These are phyloP conservation scores for Podargus strigoides DNA, from an alignment of 2,797 vertebrate genomes.

Conservation along the genomic window DNA sequence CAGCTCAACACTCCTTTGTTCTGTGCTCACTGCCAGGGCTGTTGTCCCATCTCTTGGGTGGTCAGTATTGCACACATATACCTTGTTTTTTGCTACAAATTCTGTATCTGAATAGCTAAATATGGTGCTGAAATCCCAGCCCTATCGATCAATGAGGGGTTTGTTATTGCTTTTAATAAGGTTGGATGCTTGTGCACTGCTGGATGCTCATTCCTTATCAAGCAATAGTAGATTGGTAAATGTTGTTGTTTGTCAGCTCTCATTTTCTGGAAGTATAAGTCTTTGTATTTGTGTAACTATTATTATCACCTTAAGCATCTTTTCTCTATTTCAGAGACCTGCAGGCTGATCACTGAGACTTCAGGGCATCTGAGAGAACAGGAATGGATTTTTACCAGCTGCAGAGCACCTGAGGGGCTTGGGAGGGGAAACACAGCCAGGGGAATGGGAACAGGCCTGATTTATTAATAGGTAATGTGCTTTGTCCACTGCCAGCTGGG, in stretches of 20 bases:
- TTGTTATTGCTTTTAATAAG: fast-evolving
- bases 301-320: background rate
- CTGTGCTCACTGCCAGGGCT: background rate
- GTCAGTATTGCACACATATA: background rate
- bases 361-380: background rate
- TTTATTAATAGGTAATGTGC: background rate
- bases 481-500: background rate
- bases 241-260: background rate
- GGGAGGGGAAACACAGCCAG: background rate
- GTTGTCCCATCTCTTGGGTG: background rate
- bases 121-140: background rate
- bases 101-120: background rate
- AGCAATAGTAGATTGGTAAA: background rate
- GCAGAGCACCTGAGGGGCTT: background rate
- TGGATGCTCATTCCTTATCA: fast-evolving
- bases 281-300: background rate
- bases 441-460: background rate
- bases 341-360: background rate
- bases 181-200: background rate
- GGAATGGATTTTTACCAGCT: background rate
- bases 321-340: background rate
- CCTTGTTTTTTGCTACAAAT: background rate
- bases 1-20: slow-evolving; percentile 19
- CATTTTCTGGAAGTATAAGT: background rate
- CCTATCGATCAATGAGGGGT: background rate